Conservation (phyloP, 2,113 vertebrate genomes). For the Sphyrna mokarran region DNA sequence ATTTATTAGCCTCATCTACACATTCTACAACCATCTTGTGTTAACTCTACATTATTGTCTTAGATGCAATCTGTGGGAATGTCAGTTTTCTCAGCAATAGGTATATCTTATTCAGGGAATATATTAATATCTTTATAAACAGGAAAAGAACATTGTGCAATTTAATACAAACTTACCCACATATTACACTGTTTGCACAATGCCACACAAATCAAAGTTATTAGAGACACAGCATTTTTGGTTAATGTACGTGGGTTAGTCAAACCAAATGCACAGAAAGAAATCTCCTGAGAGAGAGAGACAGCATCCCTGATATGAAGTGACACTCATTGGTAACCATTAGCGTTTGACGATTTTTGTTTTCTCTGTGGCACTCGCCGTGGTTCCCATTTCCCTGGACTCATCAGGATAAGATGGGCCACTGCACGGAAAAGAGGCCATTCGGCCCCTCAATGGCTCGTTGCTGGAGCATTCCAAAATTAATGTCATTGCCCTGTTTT, state of each 20-base stretch:
- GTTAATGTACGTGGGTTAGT: not conserved
- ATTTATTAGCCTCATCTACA: not conserved
- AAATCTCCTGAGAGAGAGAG: not conserved
- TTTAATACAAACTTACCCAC: not conserved
- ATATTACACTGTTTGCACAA: not conserved
- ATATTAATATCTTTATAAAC: conserved; percentile 31
- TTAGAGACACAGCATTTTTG: conserved; percentile 3
- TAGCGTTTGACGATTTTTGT: not conserved
- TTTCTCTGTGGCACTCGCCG: not conserved
- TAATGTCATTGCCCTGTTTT: not conserved
- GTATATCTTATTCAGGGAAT: conserved; percentile 23
- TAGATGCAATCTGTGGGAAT: conserved; percentile 25
- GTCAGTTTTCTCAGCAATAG: conserved; percentile 17
- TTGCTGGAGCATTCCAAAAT: not conserved
- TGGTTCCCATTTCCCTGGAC: not conserved
- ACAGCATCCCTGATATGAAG: not conserved
- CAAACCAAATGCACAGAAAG: not conserved
- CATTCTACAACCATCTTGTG: not conserved
- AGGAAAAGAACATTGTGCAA: conserved; percentile 23
- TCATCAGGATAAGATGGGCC: not conserved
- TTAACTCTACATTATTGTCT: conserved; percentile 16
- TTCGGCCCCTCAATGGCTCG: not conserved
- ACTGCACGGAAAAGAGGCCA: not conserved
- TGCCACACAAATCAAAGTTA: not conserved
- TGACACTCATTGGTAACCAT: not conserved